phyloP scores from a whole-genome alignment of 2,888 invertebrate species.

The Scaptomyza parva region DNA sequence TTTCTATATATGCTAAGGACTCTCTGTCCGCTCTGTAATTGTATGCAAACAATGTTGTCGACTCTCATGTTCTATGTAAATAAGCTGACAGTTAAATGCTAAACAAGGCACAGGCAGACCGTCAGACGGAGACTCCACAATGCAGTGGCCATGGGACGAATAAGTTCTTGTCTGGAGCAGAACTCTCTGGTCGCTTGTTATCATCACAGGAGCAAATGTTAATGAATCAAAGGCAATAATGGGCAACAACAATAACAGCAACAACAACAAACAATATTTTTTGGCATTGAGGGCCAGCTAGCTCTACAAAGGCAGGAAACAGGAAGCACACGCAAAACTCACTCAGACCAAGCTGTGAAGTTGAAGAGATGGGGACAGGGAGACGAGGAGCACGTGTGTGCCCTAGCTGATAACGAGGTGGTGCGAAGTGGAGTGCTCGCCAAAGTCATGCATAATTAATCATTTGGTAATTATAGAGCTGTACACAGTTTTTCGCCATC shows the following conservation, averaged over 20 bases:
- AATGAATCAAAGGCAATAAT: constrained; percentile 74
- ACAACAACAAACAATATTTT: too few relatives aligned
- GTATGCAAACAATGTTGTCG: constrained; percentile 77
- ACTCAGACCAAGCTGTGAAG: constrained; percentile 1
- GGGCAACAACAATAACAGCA: constrained; percentile 50
- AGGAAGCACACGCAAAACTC: constrained; percentile 47
- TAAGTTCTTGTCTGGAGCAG: constrained; percentile 16
- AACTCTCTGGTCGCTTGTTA: constrained; percentile 29
- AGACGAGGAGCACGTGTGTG: constrained; percentile 35
- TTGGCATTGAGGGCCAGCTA: constrained; percentile 44
- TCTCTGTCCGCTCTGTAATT: constrained; percentile 56
- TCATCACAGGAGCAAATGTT: constrained; percentile 61
- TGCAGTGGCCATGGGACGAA: constrained; percentile 13
- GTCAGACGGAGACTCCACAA: constrained; percentile 23
- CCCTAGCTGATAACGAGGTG: constrained; percentile 59
- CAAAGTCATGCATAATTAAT: constrained; percentile 79
- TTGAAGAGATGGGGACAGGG: too few relatives aligned
- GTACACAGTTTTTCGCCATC: constrained; percentile 34
- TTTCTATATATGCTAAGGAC: constrained; percentile 18
- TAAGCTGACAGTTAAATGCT: constrained; percentile 70
- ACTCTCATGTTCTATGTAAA: constrained; percentile 80
- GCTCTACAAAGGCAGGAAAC: constrained; percentile 43
- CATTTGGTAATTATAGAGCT: constrained; percentile 77
- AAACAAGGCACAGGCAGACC: constrained; percentile 58
- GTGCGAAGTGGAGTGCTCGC: constrained; percentile 43